Conservation (phyloP, 2,888 invertebrate genomes). For the Leptinotarsa tumamoca region DNA sequence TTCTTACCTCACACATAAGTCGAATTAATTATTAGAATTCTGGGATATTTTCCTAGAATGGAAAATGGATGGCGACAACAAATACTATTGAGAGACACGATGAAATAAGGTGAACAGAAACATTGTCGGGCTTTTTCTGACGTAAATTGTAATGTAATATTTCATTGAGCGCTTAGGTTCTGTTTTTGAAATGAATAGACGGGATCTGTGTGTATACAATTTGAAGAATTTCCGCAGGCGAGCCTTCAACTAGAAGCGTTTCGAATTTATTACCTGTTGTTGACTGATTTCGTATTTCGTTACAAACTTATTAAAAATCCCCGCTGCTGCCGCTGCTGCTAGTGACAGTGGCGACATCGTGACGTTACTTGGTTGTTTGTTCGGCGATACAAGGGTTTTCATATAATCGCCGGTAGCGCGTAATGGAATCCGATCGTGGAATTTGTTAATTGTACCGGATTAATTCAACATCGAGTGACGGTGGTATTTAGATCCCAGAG, state of each 20-base stretch:
- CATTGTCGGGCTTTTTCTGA: neutral
- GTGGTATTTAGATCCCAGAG: neutral
- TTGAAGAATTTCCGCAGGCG: conserved; percentile 1
- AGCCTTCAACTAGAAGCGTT: neutral
- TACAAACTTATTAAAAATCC: conserved; percentile 9
- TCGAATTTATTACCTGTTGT: conserved; percentile 8
- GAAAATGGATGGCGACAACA: too few relatives aligned
- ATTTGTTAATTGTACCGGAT: conserved; percentile 1
- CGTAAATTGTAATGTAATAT: neutral
- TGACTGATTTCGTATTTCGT: conserved; percentile 16
- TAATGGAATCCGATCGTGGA: neutral
- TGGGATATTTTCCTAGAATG: too few relatives aligned
- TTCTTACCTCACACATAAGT: too few relatives aligned
- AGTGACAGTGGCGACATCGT: conserved; percentile 4
- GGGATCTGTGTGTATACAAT: neutral
- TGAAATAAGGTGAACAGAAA: neutral
- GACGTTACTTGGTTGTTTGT: conserved; percentile 7
- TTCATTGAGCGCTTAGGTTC: neutral
- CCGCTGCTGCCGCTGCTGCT: neutral
- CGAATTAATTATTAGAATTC: too few relatives aligned
- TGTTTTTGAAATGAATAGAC: conserved; percentile 13
- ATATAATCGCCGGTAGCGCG: neutral
- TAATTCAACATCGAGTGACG: neutral
- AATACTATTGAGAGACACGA: neutral
- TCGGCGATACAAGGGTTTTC: neutral